Evolutionary conservation across 1,140 invertebrate genomes (phyloP), one percentile per base, ranked within the genome.

Genomic region (Copidosoma floridanum): DNA sequence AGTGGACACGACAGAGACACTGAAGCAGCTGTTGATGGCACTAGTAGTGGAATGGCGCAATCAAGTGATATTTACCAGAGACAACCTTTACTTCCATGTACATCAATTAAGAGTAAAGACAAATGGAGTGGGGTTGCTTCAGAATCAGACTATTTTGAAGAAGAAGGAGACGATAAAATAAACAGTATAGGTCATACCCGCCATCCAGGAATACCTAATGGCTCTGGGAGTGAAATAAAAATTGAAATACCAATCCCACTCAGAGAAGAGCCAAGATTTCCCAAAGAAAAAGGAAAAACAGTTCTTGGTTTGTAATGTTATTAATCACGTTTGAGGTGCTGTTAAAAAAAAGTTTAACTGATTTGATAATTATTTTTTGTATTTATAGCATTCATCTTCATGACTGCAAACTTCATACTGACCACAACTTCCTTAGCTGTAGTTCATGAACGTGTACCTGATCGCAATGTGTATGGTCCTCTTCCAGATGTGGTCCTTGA

Each of bases 361-460:
- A 8, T 32, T 43, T 37, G 41, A 51, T 51, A 21, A 27, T 21
- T 32, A 29, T 50, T 2, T 12, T 26, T 46, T 48, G 6, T 57
- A 56, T 64, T 82, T 82, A 26, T 77, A 86, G 85, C 85, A 67
- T 85, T 85, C 63, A 66, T 87, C 35, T 81, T 87, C 65, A 78
- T 86, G 72, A 76, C 81, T 55, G 74, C 84, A 44, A 87, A 85
- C 73, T 87, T 87, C 68, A 76, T 87, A 61, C 53, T 86, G 37
- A 85, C 86, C 16, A 84, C 86, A 26, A 77, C 85, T 59, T 91
- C 91, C 3, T 82, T 95, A 64, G 89, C 92, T 41, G 76, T 94
- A 68, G 88, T 92, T 46, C 92, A 95, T 78, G 91, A 95, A 74
- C 83, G 89, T 59, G 86, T 94, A 47, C 92, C 92, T 35, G 88